phyloP scores from a whole-genome alignment of 2,797 vertebrate genomes.

The Poecile montanus region DNA sequence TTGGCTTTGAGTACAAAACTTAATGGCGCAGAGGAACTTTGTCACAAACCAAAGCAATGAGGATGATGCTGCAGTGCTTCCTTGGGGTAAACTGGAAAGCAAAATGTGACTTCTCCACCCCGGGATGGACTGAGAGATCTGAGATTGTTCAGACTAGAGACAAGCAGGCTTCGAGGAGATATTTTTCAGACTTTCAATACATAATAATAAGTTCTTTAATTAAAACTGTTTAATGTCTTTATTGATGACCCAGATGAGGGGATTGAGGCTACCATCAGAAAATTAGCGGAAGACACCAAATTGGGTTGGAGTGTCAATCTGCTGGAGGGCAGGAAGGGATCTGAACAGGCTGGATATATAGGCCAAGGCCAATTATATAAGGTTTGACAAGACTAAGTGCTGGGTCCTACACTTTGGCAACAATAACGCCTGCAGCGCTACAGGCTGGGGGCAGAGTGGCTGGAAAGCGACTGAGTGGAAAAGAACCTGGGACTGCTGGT shows the following conservation, averaged over 20 bases:
- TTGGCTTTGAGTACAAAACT: background rate
- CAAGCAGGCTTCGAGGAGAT: background rate
- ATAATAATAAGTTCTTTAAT: background rate
- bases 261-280: background rate
- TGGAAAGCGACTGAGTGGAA: background rate
- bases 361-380: background rate
- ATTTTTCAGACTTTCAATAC: background rate
- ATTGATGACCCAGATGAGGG: background rate
- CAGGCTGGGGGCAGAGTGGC: background rate
- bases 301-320: background rate
- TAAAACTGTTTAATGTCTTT: background rate
- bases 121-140: background rate
- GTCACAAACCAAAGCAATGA: background rate
- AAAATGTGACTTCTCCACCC: background rate
- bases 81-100: background rate
- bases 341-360: background rate
- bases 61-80: background rate
- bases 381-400: background rate
- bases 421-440: background rate
- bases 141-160: background rate
- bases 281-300: background rate
- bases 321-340: background rate
- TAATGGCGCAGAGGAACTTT: background rate
- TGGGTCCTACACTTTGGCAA: background rate
- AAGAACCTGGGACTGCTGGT: background rate